phyloP scores from a whole-genome alignment of 2,797 vertebrate genomes.

The Karalla daura region DNA sequence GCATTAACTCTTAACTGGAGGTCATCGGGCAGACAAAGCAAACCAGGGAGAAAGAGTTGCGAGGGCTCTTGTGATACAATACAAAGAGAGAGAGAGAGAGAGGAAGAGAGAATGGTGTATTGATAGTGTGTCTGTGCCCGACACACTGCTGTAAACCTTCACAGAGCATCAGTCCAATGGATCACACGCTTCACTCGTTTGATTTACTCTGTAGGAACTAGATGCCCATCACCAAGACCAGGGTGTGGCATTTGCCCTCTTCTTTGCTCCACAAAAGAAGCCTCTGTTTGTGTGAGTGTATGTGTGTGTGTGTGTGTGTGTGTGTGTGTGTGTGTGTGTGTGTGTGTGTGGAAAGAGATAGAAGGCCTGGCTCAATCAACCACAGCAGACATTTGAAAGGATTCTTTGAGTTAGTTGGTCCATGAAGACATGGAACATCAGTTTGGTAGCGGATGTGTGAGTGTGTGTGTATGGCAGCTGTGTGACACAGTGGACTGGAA shows the following conservation, averaged over 20 bases:
- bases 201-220: constrained; percentile 37
- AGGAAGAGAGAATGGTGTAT: background rate
- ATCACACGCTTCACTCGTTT: constrained; percentile 27
- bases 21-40: constrained; percentile 19
- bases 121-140: background rate
- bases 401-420: constrained; percentile 58
- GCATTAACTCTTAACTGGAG: constrained; percentile 34
- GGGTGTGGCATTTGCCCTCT: constrained; percentile 50
- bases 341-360: constrained; percentile 25
- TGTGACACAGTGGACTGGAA: constrained; percentile 48
- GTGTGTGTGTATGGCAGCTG: constrained; percentile 32
- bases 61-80: too few relatives aligned
- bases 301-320: constrained; percentile 55
- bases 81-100: too few relatives aligned
- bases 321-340: constrained; percentile 48
- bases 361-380: constrained; percentile 46
- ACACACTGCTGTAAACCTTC: background rate
- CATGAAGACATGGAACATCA: constrained; percentile 62
- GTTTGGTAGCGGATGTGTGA: constrained; percentile 36
- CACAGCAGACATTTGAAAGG: constrained; percentile 58
- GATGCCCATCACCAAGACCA: constrained; percentile 15
- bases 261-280: constrained; percentile 58
- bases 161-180: constrained; percentile 11
- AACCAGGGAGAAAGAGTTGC: background rate
- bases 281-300: constrained; percentile 56